Base-by-base conservation (phyloP, 2,888 invertebrate species). In the Tetragonisca angustula region DNA sequence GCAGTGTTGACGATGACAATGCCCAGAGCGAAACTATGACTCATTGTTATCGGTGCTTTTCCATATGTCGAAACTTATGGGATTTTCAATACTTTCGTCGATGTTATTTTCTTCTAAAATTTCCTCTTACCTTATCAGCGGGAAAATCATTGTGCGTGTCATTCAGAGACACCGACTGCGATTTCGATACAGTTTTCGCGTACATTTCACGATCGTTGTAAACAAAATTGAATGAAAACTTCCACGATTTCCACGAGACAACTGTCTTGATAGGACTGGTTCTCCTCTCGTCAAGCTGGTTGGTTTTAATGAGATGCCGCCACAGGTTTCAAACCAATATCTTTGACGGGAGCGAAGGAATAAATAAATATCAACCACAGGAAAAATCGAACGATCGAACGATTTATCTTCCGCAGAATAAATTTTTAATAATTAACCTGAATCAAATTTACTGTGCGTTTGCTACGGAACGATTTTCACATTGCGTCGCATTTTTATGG, bases 111-210 rank as follows among this genome's bases (percentile, higher is more conserved):
- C 3, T 0, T 13, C 6, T 17, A 4, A 32, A 77, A 9, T 71
- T 27, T 36, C 49, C 19, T 5, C 68, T 72, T 76, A 89, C 89
- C 89, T 75, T 87, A 52, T 89, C 89, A 5, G 70, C 64, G 2
- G 69, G 59, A 3, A 81, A 79, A 5, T 13, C 64, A n/a, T 56
- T 59, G 13, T 52, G 3, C 4, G 19, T 9, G 4, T 65, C 19
- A 0, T 76, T 27, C 1, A 32, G 4, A 4, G 3, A 4, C 21
- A 0, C 19, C 15, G 59, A 1, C 3, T 0, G 49, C 5, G 1
- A 43, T 49, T 62, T 59, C 13, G 54, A 15, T 11, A 36, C n/a
- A 13, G 36, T 11, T 67, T 81, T 80, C 13, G 71, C 76, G 49
- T 84, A 81, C 88, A 88, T 88, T 62, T 71, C 62, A 13, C 13